Base-by-base conservation (phyloP, 2,888 invertebrate genomes). In the Andrena chrysosceles region DNA sequence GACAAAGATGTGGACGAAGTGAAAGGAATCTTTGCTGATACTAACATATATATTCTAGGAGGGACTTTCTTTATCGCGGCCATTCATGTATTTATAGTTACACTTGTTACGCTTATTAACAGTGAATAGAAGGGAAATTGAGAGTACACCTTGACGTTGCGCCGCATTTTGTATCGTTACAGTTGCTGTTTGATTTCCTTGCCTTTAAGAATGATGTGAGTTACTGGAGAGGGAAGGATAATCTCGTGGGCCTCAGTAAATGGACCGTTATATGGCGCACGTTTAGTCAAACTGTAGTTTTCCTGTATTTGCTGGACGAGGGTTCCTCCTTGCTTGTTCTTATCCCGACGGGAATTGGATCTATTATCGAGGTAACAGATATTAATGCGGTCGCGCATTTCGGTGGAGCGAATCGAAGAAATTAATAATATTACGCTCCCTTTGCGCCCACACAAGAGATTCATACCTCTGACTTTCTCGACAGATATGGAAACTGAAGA, bases 171-270 rank as follows among this genome's bases (percentile, higher is more conserved):
- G 3, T 49, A 48, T 77, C 23, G 59, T 73, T 95, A 20, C 95
- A 99, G 98, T 95, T 99, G 82, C 94, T 99, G 56, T 98, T 99
- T 92, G 99, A 99, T 94, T 98, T 99, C 92, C 95, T 99, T 72
- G 98, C 99, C 0, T 99, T 99, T 93, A 99, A 99, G 95, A 99
- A 99, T 93, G 99, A 99, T 91, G 97, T 99, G 0, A 96, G 96
- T 74, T 99, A 99, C 94, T 99, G 99, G 99, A 96, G 97, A 77
- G 96, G 96, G 26, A 97, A 98, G 91, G 96, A 96, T 42, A 97
- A 97, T 0, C 97, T 99, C 94, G 98, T 97, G 56, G 98, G 99
- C 0, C 94, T 99, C 23, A 99, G 99, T 0, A 96, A 97, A 1
- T 96, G 98, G 80, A 97, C 98, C 0, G 97, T 99, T 33, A 92